These are phyloP conservation scores for Nibea coibor DNA, from an alignment of 2,113 vertebrate species.

Conservation along the genomic window DNA sequence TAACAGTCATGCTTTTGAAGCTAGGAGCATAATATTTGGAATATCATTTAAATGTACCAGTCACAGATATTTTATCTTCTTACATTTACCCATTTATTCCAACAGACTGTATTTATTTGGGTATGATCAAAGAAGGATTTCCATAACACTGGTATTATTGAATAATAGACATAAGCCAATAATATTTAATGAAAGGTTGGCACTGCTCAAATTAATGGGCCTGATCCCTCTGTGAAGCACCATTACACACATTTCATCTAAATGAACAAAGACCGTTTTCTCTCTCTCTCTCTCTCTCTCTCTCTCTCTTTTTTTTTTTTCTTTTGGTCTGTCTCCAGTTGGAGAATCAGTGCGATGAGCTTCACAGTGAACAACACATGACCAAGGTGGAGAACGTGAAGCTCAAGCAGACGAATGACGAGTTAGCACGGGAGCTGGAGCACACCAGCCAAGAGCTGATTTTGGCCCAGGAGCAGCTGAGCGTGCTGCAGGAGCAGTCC, in stretches of 20 bases:
- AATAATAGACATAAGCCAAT: background rate
- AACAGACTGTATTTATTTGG: background rate
- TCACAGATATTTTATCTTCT: background rate
- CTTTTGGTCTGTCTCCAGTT: constrained; percentile 77
- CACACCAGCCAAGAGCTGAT: constrained; percentile 84
- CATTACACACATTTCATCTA: background rate
- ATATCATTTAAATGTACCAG: background rate
- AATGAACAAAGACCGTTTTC: background rate
- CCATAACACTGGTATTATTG: background rate
- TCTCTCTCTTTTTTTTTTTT: background rate
- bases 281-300: too few species aligned
- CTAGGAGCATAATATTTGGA: background rate
- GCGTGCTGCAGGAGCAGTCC: constrained; percentile 88
- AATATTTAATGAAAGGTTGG: background rate
- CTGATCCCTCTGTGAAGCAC: background rate
- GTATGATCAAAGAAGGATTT: background rate
- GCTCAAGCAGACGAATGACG: constrained; percentile 89
- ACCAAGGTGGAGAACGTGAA: constrained; percentile 91
- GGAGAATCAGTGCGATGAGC: constrained; percentile 88
- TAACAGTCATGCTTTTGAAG: background rate
- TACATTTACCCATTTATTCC: background rate
- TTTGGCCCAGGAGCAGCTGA: constrained; percentile 88
- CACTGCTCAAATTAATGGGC: background rate
- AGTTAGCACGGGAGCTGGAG: constrained; percentile 88
- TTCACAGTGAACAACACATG: constrained; percentile 88